Base-by-base conservation (phyloP, 2,113 vertebrate species). In the Stictonetta naevosa region DNA sequence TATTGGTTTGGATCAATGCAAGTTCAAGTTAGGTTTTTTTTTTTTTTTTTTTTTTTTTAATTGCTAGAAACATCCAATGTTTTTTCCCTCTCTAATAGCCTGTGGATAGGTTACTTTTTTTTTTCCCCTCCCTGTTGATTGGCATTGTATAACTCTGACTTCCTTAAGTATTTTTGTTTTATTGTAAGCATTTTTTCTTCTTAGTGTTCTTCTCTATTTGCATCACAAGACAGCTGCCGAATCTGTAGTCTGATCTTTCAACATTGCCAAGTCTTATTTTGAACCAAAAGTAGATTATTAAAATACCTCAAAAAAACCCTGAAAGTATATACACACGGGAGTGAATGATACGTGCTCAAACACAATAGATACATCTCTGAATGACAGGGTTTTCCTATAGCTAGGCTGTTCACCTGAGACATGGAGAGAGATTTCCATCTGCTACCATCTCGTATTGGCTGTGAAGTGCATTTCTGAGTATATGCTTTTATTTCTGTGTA, bases 1-100 rank as follows among this genome's bases (percentile, higher is more conserved):
- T 93, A 91, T 67, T 95, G 13, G 14, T 92, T 94, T 93, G 68
- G 68, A 88, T 91, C 40, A 74, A 5, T 88, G 11, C 28, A 48
- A 69, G 76, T 83, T 92, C 59, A 86, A 83, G 73, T 20, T 4
- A 0, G 13, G 86, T 77, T 88, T 86, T 18, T 31, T 29, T 22
- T 48, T 18, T 31, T 29, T 22, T 48, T 10, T 11, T 48, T 21
- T 48, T 17, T 17, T 28, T 56, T 40, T 50, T 50, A 50, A 53
- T 74, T 81, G 73, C 76, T 88, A 36, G 87, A 83, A 91, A 77
- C 22, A 62, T 66, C 29, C 33, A 78, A 40, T 79, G 28, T 21
- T 81, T 95, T 52, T 88, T 80, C 56, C 53, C 42, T 83, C 7
- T 76, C 7, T n/a, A 53, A 79, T 62, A 36, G 68, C 53, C 42